Base-by-base conservation (phyloP, 2,113 vertebrate genomes). In the Morone chrysops region DNA sequence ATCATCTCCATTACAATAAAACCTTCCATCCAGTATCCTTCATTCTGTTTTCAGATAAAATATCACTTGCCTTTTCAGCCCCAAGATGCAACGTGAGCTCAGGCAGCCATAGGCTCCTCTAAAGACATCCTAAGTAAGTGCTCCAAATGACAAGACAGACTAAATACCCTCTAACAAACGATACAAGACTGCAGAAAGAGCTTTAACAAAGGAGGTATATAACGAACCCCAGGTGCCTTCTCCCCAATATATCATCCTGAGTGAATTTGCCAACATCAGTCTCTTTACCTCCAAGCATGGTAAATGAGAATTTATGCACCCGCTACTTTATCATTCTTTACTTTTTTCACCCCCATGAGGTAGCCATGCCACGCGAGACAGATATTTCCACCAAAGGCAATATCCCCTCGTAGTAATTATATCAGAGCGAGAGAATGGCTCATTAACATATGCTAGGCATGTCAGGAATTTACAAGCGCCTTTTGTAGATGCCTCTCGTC, bases 391-490 rank as follows among this genome's bases (percentile, higher is more conserved):
- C 94, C 91, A 93, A 85, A 91, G 92, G 93, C 93, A 92, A 93
- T 93, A 92, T 93, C 90, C 91, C 78, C 89, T 90, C 90, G 31
- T 88, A 81, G 90, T 95, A 95, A 94, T 95, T 94, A 93, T 93
- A 95, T 94, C 93, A 94, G 89, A 90, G 85, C 48, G 40, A 73
- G 83, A 94, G 90, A 93, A 90, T 87, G 83, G 80, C 92, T 93
- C 91, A 95, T 96, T 94, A 95, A 93, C 94, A 95, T 95, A 94
- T 81, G 89, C 90, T 87, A 77, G 90, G 87, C 89, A 92, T 94
- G 93, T 91, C 90, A 89, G 87, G 91, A 94, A 93, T 93, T 86
- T 94, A 91, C 88, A 92, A 91, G 84, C 82, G 78, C 81, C 87
- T 85, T 90, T 91, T 85, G 90, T 87, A 71, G 90, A 81, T 67